Base-by-base conservation (phyloP, 2,888 invertebrate species). In the Cephus pulcher region DNA sequence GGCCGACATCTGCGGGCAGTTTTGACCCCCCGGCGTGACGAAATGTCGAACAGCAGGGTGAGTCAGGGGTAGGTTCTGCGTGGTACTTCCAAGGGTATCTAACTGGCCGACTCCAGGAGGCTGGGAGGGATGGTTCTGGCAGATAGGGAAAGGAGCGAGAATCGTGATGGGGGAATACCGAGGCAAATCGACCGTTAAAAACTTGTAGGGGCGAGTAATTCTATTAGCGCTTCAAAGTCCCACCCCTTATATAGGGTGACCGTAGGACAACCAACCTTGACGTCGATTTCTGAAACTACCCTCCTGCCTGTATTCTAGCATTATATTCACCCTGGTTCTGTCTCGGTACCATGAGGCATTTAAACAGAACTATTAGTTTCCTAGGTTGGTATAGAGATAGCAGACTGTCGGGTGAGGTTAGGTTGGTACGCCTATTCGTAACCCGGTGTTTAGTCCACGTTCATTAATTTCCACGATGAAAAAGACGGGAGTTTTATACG, bases 121-220 rank as follows among this genome's bases (percentile, higher is more conserved):
- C 33, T 33, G 71, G 32, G 32, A 71, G 80, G 86, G 86, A 83
- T 82, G 83, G 79, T 79, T 74, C 37, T 69, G 74, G 34, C 73
- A 75, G 71, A 40, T 37, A 74, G 75, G 70, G 75, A 70, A 80
- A 75, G 37, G 81, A 78, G 78, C 78, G 77, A 77, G 78, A 75
- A 75, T 68, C 69, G 71, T 34, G 35, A 35, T 12, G 71, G 34
- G 37, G 73, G 79, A 81, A 35, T 34, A 75, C 75, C 86, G 77
- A 78, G 78, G 81, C 87, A 91, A 91, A 91, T 91, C 90, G 90
- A 90, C 89, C 91, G 91, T 91, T 90, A 90, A 91, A 91, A 91
- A 90, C 87, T 88, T 85, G 80, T 79, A 85, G 83, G 85, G 86
- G 84, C 84, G 85, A 86, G 86, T 89, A 88, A 89, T 89, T 89